A percentile compares a stretch with the other conserved stretches of the same genome.
Evolutionary conservation across 2,888 invertebrate genomes (phyloP).

Genomic region (Watsonalla cultraria): DNA sequence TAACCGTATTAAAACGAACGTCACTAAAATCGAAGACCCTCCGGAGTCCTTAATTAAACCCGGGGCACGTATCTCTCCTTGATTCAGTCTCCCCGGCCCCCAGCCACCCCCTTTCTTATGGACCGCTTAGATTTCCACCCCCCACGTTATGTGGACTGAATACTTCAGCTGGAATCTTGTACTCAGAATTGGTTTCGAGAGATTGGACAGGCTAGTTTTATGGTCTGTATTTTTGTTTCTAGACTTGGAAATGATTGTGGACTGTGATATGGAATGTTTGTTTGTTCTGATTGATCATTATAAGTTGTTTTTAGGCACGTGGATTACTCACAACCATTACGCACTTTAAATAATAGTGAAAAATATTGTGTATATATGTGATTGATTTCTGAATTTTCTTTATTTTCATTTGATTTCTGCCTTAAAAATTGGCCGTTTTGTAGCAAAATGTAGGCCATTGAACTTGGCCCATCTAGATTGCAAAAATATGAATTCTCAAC

Average conservation of each 20-base stretch:
- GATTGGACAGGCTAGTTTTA: constrained; percentile 64
- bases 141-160: constrained; percentile 71
- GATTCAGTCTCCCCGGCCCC: constrained; percentile 69
- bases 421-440: no score
- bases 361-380: no score
- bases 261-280: no score
- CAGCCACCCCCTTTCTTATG: constrained; percentile 65
- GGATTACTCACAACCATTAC: no score
- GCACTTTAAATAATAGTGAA: no score
- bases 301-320: no score
- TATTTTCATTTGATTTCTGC: no score
- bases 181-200: constrained; percentile 71
- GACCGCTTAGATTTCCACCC: constrained; percentile 77
- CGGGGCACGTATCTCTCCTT: constrained; percentile 75
- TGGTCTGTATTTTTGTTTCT: constrained; percentile 38
- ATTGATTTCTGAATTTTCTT: no score
- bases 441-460: no score
- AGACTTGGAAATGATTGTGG: not conserved
- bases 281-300: no score
- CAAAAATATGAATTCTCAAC: no score
- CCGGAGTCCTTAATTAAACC: constrained; percentile 74
- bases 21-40: constrained; percentile 73
- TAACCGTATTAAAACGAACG: constrained; percentile 62
- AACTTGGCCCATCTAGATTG: no score
- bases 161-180: constrained; percentile 75